Evolutionary conservation across 2,888 invertebrate genomes (phyloP).

Genomic region (Xanthorhoe designata): DNA sequence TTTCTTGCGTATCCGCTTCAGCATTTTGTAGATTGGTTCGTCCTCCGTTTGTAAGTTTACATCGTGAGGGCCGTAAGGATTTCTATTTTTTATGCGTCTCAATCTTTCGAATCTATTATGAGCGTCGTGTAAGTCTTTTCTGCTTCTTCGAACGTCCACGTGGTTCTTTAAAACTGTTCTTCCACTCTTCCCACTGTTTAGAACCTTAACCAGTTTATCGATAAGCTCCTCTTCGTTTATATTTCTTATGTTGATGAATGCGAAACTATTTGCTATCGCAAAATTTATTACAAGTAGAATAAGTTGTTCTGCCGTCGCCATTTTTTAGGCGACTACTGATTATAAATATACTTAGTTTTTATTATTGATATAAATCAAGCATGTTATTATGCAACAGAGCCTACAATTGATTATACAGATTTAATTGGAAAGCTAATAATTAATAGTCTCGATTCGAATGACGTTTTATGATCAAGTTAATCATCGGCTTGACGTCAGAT

Average conservation of each 20-base stretch:
- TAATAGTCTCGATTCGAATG: too few species aligned
- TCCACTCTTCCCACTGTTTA: neutral
- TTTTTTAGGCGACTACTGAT: conserved; percentile 9
- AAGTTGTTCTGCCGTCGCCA: conserved; percentile 6
- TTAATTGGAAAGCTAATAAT: conserved; percentile 9
- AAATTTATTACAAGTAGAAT: conserved; percentile 29
- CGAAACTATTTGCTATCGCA: conserved; percentile 19
- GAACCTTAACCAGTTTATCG: neutral
- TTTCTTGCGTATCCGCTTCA: conserved; percentile 46
- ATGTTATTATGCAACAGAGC: conserved; percentile 24
- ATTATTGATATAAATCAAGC: conserved; percentile 23
- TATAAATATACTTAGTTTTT: neutral
- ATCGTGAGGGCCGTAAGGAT: conserved; percentile 45
- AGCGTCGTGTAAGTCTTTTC: conserved; percentile 6
- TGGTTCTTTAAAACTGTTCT: neutral
- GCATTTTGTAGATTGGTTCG: conserved; percentile 47
- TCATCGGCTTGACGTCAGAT: too few species aligned
- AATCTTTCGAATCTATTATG: conserved; percentile 17
- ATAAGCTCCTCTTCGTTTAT: conserved; percentile 16
- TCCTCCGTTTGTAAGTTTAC: conserved; percentile 46
- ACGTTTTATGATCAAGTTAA: too few species aligned
- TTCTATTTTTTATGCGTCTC: conserved; percentile 43
- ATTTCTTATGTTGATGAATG: conserved; percentile 15
- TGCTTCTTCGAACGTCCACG: conserved; percentile 1
- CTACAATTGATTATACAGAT: conserved; percentile 9